These are phyloP conservation scores for Philopotamus ludificatus DNA, from an alignment of 1,140 invertebrate species.

Conservation along the genomic window DNA sequence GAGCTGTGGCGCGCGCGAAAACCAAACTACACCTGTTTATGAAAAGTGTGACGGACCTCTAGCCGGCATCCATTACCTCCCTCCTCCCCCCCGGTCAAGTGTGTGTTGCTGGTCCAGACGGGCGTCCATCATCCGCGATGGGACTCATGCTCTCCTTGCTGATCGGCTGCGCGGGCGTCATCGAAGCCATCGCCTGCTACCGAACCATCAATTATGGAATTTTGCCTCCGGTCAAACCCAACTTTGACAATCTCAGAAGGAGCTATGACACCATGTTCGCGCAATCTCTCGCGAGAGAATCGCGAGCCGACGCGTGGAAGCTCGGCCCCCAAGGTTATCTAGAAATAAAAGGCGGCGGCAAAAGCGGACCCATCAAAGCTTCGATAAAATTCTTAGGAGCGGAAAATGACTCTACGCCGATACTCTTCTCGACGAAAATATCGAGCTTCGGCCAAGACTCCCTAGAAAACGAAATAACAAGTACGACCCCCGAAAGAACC, in stretches of 20 bases:
- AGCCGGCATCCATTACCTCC: background rate
- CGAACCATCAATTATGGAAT: constrained; percentile 57
- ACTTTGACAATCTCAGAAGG: constrained; percentile 48
- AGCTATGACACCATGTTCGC: constrained; percentile 49
- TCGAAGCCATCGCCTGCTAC: constrained; percentile 64
- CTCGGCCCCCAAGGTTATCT: constrained; percentile 52
- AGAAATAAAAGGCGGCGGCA: constrained; percentile 49
- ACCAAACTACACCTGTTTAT: background rate
- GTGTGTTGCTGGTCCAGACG: constrained; percentile 32
- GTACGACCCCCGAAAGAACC: constrained; percentile 27
- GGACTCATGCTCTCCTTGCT: constrained; percentile 69
- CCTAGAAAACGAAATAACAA: constrained; percentile 3
- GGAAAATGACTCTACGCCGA: constrained; percentile 48
- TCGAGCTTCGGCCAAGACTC: constrained; percentile 56
- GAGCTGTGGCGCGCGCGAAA: background rate
- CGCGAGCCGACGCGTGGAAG: constrained; percentile 46
- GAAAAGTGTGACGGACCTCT: background rate
- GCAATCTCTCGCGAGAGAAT: constrained; percentile 43
- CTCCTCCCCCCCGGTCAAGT: background rate
- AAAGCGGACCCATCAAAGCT: constrained; percentile 47
- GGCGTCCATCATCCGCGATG: constrained; percentile 52
- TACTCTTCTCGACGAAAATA: constrained; percentile 55
- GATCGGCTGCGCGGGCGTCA: constrained; percentile 68
- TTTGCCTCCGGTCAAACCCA: constrained; percentile 47
- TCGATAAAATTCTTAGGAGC: constrained; percentile 51